These are phyloP conservation scores for Prionace glauca DNA, from an alignment of 2,797 vertebrate species.

Conservation along the genomic window DNA sequence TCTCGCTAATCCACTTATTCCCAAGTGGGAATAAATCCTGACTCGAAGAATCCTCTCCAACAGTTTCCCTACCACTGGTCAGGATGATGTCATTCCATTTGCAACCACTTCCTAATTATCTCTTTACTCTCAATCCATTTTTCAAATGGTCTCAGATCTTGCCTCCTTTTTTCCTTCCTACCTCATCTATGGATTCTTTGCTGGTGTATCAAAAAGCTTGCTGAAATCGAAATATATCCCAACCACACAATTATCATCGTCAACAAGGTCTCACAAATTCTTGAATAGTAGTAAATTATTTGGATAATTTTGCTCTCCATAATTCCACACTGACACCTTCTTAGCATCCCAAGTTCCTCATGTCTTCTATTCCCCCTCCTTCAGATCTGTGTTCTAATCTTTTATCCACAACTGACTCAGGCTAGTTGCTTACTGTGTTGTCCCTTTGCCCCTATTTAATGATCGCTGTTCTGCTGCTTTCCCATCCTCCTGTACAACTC, in stretches of 20 bases:
- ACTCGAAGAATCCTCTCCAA: too few relatives aligned
- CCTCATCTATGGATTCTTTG: background rate
- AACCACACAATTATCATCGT: background rate
- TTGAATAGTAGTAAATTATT: background rate
- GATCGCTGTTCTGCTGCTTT: background rate
- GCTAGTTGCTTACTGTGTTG: background rate
- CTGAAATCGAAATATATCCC: background rate
- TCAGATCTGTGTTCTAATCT: background rate
- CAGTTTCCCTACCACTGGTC: too few relatives aligned
- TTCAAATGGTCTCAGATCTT: background rate
- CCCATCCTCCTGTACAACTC: background rate
- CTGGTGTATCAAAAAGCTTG: background rate
- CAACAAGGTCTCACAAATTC: background rate
- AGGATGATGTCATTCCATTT: too few relatives aligned
- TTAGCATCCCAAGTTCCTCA: background rate
- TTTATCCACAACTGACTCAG: background rate
- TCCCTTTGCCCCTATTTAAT: background rate
- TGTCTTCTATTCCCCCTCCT: background rate
- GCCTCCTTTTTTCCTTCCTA: background rate
- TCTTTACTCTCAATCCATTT: too few relatives aligned
- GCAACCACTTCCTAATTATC: too few relatives aligned
- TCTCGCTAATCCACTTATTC: too few relatives aligned
- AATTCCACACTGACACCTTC: background rate
- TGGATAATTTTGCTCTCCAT: background rate
- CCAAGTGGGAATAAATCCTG: too few relatives aligned